Base-by-base conservation (phyloP, 2,888 invertebrate species). In the Eupithecia subumbrata region DNA sequence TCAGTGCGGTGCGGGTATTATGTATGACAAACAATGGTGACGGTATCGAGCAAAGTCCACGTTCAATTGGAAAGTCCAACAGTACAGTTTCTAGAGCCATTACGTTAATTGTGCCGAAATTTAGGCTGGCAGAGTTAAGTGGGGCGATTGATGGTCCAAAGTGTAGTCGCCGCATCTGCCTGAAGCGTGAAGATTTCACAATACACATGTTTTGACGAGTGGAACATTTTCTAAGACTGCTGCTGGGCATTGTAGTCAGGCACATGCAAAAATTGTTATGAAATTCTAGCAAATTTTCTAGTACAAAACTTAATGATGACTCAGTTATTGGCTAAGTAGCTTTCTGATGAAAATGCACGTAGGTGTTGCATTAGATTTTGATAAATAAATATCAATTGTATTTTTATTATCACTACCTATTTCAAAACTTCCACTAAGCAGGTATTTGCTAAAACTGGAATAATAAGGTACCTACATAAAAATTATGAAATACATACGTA, bases 21-120 rank as follows among this genome's bases (percentile, higher is more conserved):
- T 88, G 85, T 87, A 84, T 88, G 85, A 85, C 85, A 88, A 89
- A 88, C 88, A 89, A 86, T 83, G 78, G 79, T 81, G 89, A 90
- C 90, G 88, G 88, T 88, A 90, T 72, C 73, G 89, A 87, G 78
- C 89, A 85, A 88, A 92, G 91, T 92, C 91, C 88, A 81, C 76
- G 71, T 71, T 86, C 88, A 90, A 90, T 90, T 90, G 89, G 90
- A 89, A 90, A 90, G 90, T 89, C 87, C 86, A 90, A 88, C 85
- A 82, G 80, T 82, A 82, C 84, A 82, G 83, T 82, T 83, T 82
- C 73, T 22, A 80, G 66, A 79, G 73, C 79, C 76, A 78, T 77
- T 78, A 78, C 75, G 71, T 72, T 80, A 80, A 80, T 76, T 78
- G 78, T 74, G 74, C 73, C 56, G 63, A 80, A 79, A 78, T 75